Percentiles rank a stretch among this genome's conserved stretches.
These are phyloP conservation scores for Serinus canaria DNA, from an alignment of 2,113 vertebrate species.

Conservation along the genomic window DNA sequence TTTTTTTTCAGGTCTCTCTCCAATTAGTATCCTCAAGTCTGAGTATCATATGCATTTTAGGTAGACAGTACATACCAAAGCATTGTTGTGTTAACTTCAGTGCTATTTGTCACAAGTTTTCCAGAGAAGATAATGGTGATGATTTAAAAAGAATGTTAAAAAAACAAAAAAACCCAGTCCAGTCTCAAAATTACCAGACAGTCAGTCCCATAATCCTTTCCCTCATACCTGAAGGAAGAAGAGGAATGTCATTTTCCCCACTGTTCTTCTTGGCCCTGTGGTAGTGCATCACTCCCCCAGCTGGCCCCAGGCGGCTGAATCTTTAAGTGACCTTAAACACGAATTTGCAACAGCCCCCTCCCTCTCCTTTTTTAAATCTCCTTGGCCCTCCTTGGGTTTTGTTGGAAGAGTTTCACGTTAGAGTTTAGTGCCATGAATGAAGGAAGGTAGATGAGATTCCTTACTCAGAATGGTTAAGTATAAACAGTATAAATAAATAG, in stretches of 20 bases:
- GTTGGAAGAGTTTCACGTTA: background rate
- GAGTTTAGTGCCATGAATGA: background rate
- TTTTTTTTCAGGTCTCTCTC: background rate
- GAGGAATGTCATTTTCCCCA: background rate
- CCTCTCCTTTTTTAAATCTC: fast-evolving
- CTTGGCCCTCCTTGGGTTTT: background rate
- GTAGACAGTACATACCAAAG: background rate
- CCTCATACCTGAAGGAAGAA: background rate
- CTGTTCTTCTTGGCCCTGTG: background rate
- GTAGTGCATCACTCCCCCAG: fast-evolving
- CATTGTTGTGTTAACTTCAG: background rate
- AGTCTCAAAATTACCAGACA: fast-evolving
- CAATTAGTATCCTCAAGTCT: background rate
- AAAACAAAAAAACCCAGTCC: background rate
- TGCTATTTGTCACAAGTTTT: background rate
- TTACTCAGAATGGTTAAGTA: background rate
- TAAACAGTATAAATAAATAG: background rate
- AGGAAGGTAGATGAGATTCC: background rate
- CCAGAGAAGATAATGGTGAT: background rate
- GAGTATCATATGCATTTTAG: background rate
- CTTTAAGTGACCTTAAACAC: background rate
- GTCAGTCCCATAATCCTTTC: background rate
- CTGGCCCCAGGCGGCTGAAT: background rate
- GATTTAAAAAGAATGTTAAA: background rate
- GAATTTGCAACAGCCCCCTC: background rate